phyloP scores from a whole-genome alignment of 2,797 vertebrate species.

The Eurystomus glaucurus region DNA sequence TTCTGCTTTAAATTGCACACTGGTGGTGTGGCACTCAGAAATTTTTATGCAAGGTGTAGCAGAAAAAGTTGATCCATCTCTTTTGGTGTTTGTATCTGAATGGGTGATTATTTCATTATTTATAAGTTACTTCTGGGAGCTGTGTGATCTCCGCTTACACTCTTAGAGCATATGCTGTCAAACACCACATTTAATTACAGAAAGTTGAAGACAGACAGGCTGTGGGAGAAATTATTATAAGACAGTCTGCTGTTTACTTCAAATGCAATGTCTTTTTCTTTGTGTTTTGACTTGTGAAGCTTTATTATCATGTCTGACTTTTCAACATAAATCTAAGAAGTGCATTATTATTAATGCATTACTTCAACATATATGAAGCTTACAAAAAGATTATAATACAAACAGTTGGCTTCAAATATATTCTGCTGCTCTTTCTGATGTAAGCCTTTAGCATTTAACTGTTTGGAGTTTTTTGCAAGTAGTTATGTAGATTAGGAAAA shows the following conservation, averaged over 20 bases:
- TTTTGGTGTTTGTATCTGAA: slow-evolving; percentile 22
- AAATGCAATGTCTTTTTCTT: neutral
- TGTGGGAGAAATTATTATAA: slow-evolving; percentile 15
- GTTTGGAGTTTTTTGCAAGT: neutral
- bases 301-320: neutral
- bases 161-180: slow-evolving; percentile 39
- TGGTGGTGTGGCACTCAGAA: neutral
- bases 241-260: slow-evolving; percentile 1
- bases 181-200: slow-evolving; percentile 39
- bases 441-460: neutral
- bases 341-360: neutral
- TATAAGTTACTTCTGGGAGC: slow-evolving; percentile 27
- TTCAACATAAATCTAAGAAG: neutral
- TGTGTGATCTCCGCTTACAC: neutral
- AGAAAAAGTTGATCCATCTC: slow-evolving; percentile 20
- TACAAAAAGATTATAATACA: neutral
- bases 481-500: neutral
- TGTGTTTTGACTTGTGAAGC: neutral
- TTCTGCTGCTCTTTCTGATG: neutral
- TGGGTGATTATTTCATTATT: slow-evolving; percentile 41
- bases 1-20: neutral
- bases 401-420: neutral
- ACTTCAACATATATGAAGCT: neutral
- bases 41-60: slow-evolving; percentile 13
- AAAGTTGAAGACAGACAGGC: neutral